Conservation (phyloP, 2,797 vertebrate genomes). For the Trachops cirrhosus region DNA sequence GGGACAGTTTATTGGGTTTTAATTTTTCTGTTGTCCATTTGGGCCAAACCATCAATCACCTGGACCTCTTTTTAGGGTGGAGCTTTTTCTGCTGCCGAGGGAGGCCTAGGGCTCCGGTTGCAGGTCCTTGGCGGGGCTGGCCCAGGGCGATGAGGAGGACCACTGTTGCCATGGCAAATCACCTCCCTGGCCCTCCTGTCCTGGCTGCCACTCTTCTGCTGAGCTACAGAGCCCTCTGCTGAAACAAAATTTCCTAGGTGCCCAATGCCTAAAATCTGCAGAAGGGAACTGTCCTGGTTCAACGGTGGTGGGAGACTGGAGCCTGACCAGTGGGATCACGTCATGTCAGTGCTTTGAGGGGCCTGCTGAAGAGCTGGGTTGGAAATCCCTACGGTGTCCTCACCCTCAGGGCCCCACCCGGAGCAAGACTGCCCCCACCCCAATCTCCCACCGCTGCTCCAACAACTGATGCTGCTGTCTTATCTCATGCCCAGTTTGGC, state of each 20-base stretch:
- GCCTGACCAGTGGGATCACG: not conserved
- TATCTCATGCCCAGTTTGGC: not conserved
- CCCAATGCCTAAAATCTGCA: not conserved
- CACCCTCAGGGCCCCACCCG: not conserved
- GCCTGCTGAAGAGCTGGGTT: not conserved
- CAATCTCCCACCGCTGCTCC: not conserved
- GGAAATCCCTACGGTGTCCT: not conserved
- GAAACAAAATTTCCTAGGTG: not conserved
- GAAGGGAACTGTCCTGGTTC: not conserved
- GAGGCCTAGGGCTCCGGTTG: not conserved
- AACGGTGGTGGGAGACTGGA: not conserved
- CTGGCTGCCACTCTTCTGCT: not conserved
- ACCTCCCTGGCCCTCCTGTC: not conserved
- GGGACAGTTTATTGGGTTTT: not conserved
- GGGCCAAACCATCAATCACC: not conserved
- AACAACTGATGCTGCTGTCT: rapidly evolving
- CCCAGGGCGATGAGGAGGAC: not conserved
- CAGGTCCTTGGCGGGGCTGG: not conserved
- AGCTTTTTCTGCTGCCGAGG: not conserved
- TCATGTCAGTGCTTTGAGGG: not conserved
- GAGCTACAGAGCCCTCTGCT: not conserved
- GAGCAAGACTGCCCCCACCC: not conserved
- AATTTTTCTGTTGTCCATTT: not conserved
- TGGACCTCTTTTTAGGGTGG: not conserved
- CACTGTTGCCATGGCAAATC: rapidly evolving